Evolutionary conservation across 2,888 invertebrate species (phyloP), one percentile per base, ranked within the genome.

Genomic region (Melipona bicolor): DNA sequence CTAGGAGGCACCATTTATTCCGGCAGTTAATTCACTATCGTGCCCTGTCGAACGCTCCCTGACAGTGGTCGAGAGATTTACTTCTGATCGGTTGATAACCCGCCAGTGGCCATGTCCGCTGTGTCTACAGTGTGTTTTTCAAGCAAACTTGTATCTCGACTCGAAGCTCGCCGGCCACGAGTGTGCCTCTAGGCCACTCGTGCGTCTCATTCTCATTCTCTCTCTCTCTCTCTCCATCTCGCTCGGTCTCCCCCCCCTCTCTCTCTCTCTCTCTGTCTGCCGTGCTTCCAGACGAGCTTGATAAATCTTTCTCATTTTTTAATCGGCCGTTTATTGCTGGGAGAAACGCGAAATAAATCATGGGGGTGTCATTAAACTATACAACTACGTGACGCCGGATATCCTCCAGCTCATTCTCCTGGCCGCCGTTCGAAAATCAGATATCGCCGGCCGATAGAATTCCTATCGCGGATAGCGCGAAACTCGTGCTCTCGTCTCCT

Each of bases 1-100:
- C 84, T 81, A 87, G 84, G 84, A 91, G 87, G 87, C 87, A 89
- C 90, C 90, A 91, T 91, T 91, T 92, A 91, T 91, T 90, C 88
- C 87, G 75, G 76, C 87, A 91, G 91, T 92, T 92, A 92, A 92
- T 92, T 92, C 91, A 90, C 90, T 90, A 90, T 91, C 91, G 90
- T 82, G 84, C 85, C 68, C 90, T 88, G 91, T 90, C 91, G 90
- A 88, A 90, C 81, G 88, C 73, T 85, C 79, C 83, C 87, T 87
- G 89, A 90, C 91, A 91, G 88, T 87, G 86, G 84, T 81, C 86
- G 84, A 77, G 86, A 89, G 87, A 88, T 90, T 89, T 90, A 88
- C 89, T 87, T 84, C 90, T 86, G 92, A 92, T 92, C 92, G 91
- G 89, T 86, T 88, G 92, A 92, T 92, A 92, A 92, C 89, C 86